Base-by-base conservation (phyloP, 1,140 invertebrate species). In the Anastatus disparis region DNA sequence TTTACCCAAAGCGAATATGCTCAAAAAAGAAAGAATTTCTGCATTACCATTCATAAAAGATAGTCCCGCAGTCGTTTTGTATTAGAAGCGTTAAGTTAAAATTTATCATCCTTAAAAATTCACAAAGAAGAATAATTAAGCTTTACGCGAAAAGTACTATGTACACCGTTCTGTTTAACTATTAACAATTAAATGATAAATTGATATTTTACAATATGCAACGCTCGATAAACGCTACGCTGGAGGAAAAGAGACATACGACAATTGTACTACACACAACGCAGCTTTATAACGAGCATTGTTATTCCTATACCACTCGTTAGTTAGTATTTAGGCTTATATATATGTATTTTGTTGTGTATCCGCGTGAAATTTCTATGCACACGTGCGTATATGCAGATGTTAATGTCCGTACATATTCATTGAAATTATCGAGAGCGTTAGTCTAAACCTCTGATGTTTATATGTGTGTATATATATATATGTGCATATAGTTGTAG, bases 361-460 rank as follows among this genome's bases (percentile, higher is more conserved):
- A 3, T 13, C 1, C 13, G 9, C 3, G 20, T 52, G 17, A 48
- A 50, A 27, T 53, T 56, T 53, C 15, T 38, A 2, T 17, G n/a
- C 15, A 44, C 15, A 17, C 35, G 35, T 53, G 48, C 48, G 48
- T 50, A 27, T 53, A 20, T 20, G 42, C 64, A 56, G 53, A 48
- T 46, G 40, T 40, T 58, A 58, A 58, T 67, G 29, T 50, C 55
- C 29, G 55, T 69, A 61, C 56, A 61, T 69, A 61, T 69, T 69
- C 66, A 69, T 69, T 61, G 44, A 69, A 69, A 61, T 69, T 61
- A 61, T 69, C 42, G 17, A 27, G 2, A 15, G 26, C 31, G 29
- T 52, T 40, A 46, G 31, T 29, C 40, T 38, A 68, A 59, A 38
- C 31, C 44, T n/a, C 13, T 26, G 62, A 44, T 24, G 26, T 55